Evolutionary conservation across 37 sponge, comb jelly and placozoan species (phyloP), one percentile per base, ranked within the genome.

Genomic region (Eunapius fragilis): DNA sequence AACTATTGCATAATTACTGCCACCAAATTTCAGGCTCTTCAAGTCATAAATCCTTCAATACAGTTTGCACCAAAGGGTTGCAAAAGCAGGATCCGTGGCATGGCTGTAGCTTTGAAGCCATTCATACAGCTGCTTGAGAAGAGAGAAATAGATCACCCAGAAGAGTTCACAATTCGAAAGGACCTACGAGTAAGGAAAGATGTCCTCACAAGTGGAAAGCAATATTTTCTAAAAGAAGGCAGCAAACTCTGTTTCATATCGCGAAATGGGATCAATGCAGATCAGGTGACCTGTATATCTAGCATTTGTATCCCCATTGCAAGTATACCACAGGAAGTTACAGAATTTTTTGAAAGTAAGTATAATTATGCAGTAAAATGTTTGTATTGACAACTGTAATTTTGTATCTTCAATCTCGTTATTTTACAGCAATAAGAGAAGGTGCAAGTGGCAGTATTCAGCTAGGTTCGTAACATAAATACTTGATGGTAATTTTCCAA

Each of bases 121-220:
- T 75, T 75, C 31, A 33, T 75, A 3, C 32, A 75, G 25, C 75
- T 75, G 7, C 75, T 75, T 2, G 75, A 75, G 5, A 75, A 7
- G 75, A 33, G 34, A 34, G 75, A 36, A 9, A 75, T 75, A 34
- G 75, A 75, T 25, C 75, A 75, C 31, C 75, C 75, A 5, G 75
- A 75, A 22, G 75, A 75, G 34, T 37, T 22, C 22, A 36, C 35
- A 6, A 75, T 75, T 31, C 0, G 75, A 7, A 33, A 75, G 31
- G 35, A 75, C 2, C 75, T 75, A 37, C 32, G 35, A 33, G 35
- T 37, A 36, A 33, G 75, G 35, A 33, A 75, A 75, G 75, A 75
- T 75, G 75, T 36, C 7, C 32, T 36, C 75, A 75, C 75, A 13
- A 75, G 75, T 33, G 32, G 35, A 75, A 75, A 31, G 34, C 35